Base-by-base conservation (phyloP, 2,888 invertebrate species). In the Lissocephala sabroskyi region DNA sequence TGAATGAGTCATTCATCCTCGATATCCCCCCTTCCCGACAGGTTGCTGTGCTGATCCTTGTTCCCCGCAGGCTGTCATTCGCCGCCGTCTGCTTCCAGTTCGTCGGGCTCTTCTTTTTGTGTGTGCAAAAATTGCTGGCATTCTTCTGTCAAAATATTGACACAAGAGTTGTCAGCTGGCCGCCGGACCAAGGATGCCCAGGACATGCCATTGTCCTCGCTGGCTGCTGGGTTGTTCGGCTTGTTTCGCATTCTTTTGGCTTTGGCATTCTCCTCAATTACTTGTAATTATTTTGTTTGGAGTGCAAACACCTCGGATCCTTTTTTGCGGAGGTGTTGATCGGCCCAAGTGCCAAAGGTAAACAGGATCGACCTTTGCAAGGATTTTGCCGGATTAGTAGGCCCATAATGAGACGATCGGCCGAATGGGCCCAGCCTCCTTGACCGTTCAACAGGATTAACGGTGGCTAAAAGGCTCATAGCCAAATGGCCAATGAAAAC, bases 101-200 rank as follows among this genome's bases (percentile, higher is more conserved):
- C n/a, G n/a, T n/a, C n/a, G 13, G 6, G n/a, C 13, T 13, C 11
- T 32, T 32, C 9, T 10, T 6, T 14, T 35, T 39, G 35, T 30
- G 39, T 35, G 35, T 13, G 14, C 16, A 9, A 33, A 52, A 56
- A 59, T 61, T 65, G 62, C 65, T 79, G 79, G 77, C 74, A 74
- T 79, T 74, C 79, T 74, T 77, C 71, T 74, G 79, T 74, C 74
- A 74, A 74, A 74, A 74, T 74, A 74, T 74, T 74, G 65, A 77
- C 67, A 65, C 74, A 64, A 64, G 64, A 65, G 53, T 65, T 79
- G 79, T 77, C 73, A 77, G 71, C 19, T 19, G 23, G 17, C 13
- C 41, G 10, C 16, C 16, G 10, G 35, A 16, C 13, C 35, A 35
- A 16, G 35, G 14, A 23, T 3, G 23, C 3, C 23, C 13, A 35